Evolutionary conservation across 2,113 vertebrate species (phyloP), one percentile per base, ranked within the genome.

Genomic region (Kryptolebias marmoratus): DNA sequence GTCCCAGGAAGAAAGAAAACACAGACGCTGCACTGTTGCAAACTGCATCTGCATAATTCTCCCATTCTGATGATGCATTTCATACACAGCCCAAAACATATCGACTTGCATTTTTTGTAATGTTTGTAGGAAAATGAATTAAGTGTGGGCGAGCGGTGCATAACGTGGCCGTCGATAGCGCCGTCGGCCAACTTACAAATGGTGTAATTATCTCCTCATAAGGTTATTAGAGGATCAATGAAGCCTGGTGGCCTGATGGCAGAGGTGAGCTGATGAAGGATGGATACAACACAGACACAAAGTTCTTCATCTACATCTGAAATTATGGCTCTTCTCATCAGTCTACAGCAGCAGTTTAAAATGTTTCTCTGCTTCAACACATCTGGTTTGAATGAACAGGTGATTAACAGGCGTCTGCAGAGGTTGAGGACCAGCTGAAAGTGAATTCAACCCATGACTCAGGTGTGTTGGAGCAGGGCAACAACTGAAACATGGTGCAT

Each of bases 131-230:
- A 61, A 77, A 88, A 84, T 86, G 86, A 90, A 88, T 90, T 77
- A 83, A 81, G 84, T 30, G 74, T 77, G 80, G 79, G 84, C 31
- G 64, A 82, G 81, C 67, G 28, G 75, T 56, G 60, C 15, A 60
- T 80, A 90, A 87, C 82, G 81, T 45, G 16, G 76, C 31, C 70
- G 79, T 90, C 90, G 58, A 91, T 91, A 89, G 57, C 12, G 69
- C 87, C 76, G 77, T 44, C 36, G 67, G 87, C 63, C 68, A 57
- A 85, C 83, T 91, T 89, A 91, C 87, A 89, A 72, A 93, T 90
- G 90, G 85, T 79, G 78, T 90, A 85, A 93, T 93, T 90, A 92
- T 91, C 87, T 88, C 66, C 84, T 85, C 83, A 81, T 90, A 71
- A 85, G 82, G 83, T 89, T 87, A 90, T 89, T 89, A 89, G 74